phyloP scores from a whole-genome alignment of 2,113 vertebrate species.

The Amphiprion ocellaris region DNA sequence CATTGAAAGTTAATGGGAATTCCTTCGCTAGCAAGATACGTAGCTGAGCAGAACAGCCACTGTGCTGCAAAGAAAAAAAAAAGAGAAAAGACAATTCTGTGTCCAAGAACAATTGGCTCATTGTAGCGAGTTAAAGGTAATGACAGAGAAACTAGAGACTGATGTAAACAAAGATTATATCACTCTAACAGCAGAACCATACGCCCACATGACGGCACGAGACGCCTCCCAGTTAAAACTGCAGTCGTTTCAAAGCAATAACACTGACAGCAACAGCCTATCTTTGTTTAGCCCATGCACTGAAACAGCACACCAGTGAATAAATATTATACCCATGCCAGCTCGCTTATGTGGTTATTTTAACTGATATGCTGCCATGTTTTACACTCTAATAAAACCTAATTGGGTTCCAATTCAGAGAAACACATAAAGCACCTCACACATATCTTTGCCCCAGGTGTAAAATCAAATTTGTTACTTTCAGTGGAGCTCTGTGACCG shows the following conservation, averaged over 20 bases:
- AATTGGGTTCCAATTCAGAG: constrained; percentile 75
- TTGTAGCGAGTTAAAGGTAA: constrained; percentile 68
- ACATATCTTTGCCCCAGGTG: constrained; percentile 68
- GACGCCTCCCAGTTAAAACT: constrained; percentile 64
- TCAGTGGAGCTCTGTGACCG: constrained; percentile 57
- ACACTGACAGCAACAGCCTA: constrained; percentile 67
- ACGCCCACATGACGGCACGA: constrained; percentile 60
- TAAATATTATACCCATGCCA: constrained; percentile 57
- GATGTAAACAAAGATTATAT: constrained; percentile 80
- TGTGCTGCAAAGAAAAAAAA: constrained; percentile 28
- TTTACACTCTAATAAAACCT: constrained; percentile 79
- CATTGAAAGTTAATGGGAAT: constrained; percentile 72
- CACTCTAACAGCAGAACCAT: constrained; percentile 54
- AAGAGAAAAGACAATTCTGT: constrained; percentile 39
- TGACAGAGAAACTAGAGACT: constrained; percentile 70
- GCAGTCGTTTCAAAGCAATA: constrained; percentile 63
- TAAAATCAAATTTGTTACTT: constrained; percentile 73
- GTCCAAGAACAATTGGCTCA: constrained; percentile 74
- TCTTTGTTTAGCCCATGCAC: constrained; percentile 66
- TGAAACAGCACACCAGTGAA: constrained; percentile 56
- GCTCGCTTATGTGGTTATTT: constrained; percentile 63
- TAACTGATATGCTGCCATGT: constrained; percentile 74
- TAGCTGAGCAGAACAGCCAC: constrained; percentile 60
- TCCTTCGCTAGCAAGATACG: constrained; percentile 62
- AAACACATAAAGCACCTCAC: constrained; percentile 72